Evolutionary conservation across 2,797 vertebrate genomes (phyloP).

Genomic region (Spinus olivaceus): DNA sequence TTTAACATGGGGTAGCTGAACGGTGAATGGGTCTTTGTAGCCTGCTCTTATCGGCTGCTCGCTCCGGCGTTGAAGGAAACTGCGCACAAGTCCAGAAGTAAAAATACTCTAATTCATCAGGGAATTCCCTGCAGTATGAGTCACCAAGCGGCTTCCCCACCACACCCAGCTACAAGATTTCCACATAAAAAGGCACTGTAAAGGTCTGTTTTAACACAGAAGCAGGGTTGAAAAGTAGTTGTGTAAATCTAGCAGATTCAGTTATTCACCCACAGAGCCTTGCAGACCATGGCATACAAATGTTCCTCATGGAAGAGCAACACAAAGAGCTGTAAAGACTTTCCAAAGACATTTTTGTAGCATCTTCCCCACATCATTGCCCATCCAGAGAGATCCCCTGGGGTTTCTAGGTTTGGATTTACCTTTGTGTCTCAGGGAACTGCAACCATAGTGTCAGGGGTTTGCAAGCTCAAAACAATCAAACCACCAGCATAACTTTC

Average conservation of each 20-base stretch:
- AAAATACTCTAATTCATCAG: conserved; percentile 89
- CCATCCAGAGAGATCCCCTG: not conserved
- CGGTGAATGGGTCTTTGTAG: conserved; percentile 64
- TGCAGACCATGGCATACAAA: not conserved
- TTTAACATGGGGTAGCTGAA: not conserved
- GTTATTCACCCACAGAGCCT: not conserved
- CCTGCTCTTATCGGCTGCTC: conserved; percentile 55
- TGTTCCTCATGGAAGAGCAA: not conserved
- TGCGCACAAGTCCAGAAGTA: conserved; percentile 79
- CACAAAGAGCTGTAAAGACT: not conserved
- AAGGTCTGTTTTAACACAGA: conserved; percentile 42
- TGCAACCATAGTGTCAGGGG: not conserved
- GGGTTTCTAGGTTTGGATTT: not conserved
- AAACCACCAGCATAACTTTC: not conserved
- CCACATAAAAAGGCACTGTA: conserved; percentile 58
- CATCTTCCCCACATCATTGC: not conserved
- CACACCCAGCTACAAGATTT: conserved; percentile 73
- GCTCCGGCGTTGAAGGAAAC: conserved; percentile 52
- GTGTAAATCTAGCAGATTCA: not conserved
- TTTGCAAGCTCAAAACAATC: not conserved
- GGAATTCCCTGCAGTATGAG: conserved; percentile 91
- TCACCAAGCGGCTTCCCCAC: conserved; percentile 86
- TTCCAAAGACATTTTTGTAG: not conserved
- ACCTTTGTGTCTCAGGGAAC: not conserved
- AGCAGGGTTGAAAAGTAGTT: not conserved